Conservation (phyloP, 2,888 invertebrate genomes). For the Drosophila planitibia region DNA sequence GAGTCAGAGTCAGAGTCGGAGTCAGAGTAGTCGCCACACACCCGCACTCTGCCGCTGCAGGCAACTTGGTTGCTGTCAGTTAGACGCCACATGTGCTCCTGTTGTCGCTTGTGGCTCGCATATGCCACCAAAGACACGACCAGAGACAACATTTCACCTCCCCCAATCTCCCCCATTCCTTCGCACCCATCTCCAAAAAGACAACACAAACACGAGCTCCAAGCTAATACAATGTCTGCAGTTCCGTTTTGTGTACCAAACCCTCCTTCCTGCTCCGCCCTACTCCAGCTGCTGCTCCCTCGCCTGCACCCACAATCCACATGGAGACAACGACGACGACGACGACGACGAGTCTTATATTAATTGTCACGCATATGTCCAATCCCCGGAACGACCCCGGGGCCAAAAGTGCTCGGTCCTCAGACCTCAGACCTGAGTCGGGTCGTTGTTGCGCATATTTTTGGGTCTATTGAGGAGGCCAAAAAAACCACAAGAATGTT, state of each 20-base stretch:
- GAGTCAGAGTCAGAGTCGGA: background rate
- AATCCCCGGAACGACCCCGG: constrained; percentile 55
- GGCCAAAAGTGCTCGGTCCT: constrained; percentile 8
- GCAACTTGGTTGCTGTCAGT: constrained; percentile 57
- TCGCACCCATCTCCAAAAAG: background rate
- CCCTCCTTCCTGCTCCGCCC: background rate
- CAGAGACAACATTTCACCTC: constrained; percentile 26
- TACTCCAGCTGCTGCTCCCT: background rate
- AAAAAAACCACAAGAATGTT: constrained; percentile 77
- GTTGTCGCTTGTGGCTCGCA: constrained; percentile 32
- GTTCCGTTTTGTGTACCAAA: constrained; percentile 77
- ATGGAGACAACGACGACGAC: constrained; percentile 5
- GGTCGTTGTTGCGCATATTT: constrained; percentile 66
- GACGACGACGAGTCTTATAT: constrained; percentile 70
- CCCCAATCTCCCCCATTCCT: background rate
- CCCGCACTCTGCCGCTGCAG: background rate
- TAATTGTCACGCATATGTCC: constrained; percentile 81
- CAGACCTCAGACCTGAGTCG: constrained; percentile 31
- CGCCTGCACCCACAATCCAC: constrained; percentile 3
- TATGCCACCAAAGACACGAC: constrained; percentile 69
- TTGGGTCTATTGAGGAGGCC: constrained; percentile 67
- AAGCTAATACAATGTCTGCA: constrained; percentile 63
- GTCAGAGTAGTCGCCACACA: constrained; percentile 1
- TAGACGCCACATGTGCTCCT: constrained; percentile 57
- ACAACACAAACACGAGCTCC: constrained; percentile 36